Percentiles rank a stretch among this genome's conserved stretches.
phyloP scores from a whole-genome alignment of 2,113 vertebrate species.

The Cephalopholis sonnerati region DNA sequence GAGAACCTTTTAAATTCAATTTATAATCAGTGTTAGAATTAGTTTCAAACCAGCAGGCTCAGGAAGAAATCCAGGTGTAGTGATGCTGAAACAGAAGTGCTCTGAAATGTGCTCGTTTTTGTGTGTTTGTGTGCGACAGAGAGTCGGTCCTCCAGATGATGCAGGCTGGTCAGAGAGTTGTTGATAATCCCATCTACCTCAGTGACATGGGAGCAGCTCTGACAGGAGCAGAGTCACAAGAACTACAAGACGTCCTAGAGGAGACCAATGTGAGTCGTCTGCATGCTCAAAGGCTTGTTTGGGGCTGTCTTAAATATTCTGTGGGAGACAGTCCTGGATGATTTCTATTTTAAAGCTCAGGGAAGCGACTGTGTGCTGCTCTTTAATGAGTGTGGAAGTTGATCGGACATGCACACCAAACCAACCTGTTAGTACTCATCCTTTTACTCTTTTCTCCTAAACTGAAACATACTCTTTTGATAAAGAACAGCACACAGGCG shows the following conservation, averaged over 20 bases:
- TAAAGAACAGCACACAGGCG: not conserved
- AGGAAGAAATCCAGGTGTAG: not conserved
- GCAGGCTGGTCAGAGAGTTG: constrained; percentile 97
- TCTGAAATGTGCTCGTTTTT: constrained; percentile 2
- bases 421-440: not conserved
- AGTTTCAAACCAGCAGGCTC: not conserved
- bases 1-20: not conserved
- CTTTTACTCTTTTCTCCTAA: not conserved
- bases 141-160: constrained; percentile 99
- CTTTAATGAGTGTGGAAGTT: not conserved
- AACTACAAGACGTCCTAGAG: constrained; percentile 96
- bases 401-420: not conserved
- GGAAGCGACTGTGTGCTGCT: not conserved
- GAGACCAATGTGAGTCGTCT: constrained; percentile 90
- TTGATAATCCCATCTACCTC: constrained; percentile 98
- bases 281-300: not conserved
- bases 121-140: constrained; percentile 75
- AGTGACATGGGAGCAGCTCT: constrained; percentile 98
- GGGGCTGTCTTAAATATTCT: not conserved
- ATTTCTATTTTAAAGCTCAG: not conserved
- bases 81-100: not conserved
- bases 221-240: constrained; percentile 94
- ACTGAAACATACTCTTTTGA: not conserved
- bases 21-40: not conserved
- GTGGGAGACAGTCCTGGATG: not conserved